A percentile compares a stretch with the other conserved stretches of the same genome.
phyloP scores from a whole-genome alignment of 2,888 invertebrate genomes.

The Hydrotaea cyrtoneurina region DNA sequence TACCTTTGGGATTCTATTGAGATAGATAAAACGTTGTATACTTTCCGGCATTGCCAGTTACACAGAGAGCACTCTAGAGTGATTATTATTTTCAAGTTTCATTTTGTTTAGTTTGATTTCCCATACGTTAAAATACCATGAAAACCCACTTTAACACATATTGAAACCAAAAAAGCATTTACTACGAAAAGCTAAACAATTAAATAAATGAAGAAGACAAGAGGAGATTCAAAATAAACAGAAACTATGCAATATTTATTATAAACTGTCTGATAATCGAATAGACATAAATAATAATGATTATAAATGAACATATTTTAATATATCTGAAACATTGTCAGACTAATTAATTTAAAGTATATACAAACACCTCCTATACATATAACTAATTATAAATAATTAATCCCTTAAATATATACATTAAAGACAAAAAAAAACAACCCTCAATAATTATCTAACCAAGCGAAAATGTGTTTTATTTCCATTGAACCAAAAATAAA shows the following conservation, averaged over 20 bases:
- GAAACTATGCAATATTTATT: slow-evolving; percentile 52
- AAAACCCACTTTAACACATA: not conserved
- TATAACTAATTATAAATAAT: slow-evolving; percentile 20
- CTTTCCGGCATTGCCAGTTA: no score
- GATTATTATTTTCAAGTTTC: not conserved
- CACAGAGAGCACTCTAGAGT: no score
- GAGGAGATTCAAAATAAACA: slow-evolving; percentile 16
- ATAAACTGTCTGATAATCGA: slow-evolving; percentile 28
- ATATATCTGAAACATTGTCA: slow-evolving; percentile 23
- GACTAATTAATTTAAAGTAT: not conserved
- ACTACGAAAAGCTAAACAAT: no score
- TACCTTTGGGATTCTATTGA: no score
- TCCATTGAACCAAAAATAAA: not conserved
- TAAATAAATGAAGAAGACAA: not conserved
- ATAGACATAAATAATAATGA: not conserved
- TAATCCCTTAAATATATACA: slow-evolving; percentile 56
- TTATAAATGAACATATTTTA: slow-evolving; percentile 45
- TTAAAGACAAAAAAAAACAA: slow-evolving; percentile 55
- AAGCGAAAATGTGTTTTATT: slow-evolving; percentile 64
- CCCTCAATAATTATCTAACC: slow-evolving; percentile 65
- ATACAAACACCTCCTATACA: not conserved
- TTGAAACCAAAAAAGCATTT: no score
- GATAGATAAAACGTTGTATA: no score
- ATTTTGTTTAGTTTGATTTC: not conserved
- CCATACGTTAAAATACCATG: not conserved